Evolutionary conservation across 2,113 vertebrate species (phyloP), one percentile per base, ranked within the genome.

Genomic region (Mesitornis unicolor): DNA sequence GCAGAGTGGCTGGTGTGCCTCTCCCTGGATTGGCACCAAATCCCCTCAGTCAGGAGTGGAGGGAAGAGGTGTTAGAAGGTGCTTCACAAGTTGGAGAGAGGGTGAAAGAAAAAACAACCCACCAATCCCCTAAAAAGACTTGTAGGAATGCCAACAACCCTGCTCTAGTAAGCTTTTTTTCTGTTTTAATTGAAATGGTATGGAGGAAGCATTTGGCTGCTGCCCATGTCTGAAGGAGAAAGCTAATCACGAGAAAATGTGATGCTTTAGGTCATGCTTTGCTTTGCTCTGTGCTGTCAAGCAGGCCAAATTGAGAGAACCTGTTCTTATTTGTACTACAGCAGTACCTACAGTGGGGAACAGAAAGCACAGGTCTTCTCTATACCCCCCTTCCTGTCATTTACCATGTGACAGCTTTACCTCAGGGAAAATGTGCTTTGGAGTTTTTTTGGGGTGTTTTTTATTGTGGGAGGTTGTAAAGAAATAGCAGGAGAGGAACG

Each of bases 41-140:
- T 35, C 15, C 47, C 35, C 63, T 65, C 42, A 74, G 36, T 53
- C 42, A 28, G 11, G 36, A 57, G 26, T 2, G 2, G 54, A 63
- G 53, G 40, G 47, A 69, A 80, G 59, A 73, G 2, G 7, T 89
- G 18, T 36, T 60, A 36, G 71, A 71, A 21, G 13, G 42, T 36
- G 45, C 53, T 48, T 67, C 33, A 31, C 36, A 79, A 67, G 25
- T 48, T n/a, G 18, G 25, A 45, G 10, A 24, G 5, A 5, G 3
- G 8, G 10, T 36, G 9, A 1, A 7, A 5, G 3, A 45, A 18
- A 13, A 7, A 25, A 6, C 10, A 3, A 25, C 29, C 31, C 4
- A 25, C 8, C n/a, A 35, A 12, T 24, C 20, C 9, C 18, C 4
- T 4, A 14, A 13, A 61, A 70, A 76, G 42, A 22, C 6, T n/a